Percentiles rank a stretch among this genome's conserved stretches.
Evolutionary conservation across 2,797 vertebrate species (phyloP).

Genomic region (Lepilemur ruficaudatus): DNA sequence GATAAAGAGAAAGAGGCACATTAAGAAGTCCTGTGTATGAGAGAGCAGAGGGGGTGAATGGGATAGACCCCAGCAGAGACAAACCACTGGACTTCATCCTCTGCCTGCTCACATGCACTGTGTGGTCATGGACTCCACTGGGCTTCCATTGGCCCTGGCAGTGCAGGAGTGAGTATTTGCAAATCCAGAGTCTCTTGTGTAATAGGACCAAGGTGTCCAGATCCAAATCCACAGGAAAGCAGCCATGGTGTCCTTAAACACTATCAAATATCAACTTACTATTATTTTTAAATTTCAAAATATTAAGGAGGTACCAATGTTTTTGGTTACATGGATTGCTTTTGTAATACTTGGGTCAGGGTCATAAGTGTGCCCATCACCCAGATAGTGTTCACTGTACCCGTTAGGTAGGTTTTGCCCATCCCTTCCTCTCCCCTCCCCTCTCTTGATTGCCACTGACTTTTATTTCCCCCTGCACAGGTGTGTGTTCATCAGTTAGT

Average conservation of each 20-base stretch:
- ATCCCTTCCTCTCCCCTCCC: neutral
- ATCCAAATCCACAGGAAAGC: neutral
- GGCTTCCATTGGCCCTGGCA: neutral
- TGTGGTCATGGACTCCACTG: neutral
- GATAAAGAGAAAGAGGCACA: neutral
- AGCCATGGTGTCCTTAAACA: neutral
- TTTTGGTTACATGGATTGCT: neutral
- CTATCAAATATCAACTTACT: neutral
- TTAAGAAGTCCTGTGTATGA: neutral
- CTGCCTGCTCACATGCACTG: neutral
- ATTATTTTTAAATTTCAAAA: neutral
- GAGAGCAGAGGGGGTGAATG: neutral
- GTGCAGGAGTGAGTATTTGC: neutral
- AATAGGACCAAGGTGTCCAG: constrained; percentile 11
- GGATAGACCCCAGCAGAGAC: neutral
- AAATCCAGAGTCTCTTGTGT: neutral
- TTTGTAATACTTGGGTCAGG: neutral
- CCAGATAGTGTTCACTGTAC: neutral
- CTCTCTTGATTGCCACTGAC: too few relatives aligned
- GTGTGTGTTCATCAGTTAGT: too few relatives aligned
- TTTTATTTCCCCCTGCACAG: too few relatives aligned
- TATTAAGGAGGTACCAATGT: neutral
- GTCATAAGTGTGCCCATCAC: neutral
- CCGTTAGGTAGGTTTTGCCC: neutral
- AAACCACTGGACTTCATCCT: neutral